phyloP scores from a whole-genome alignment of 2,888 invertebrate species.

The Sylvicola fuscatus region DNA sequence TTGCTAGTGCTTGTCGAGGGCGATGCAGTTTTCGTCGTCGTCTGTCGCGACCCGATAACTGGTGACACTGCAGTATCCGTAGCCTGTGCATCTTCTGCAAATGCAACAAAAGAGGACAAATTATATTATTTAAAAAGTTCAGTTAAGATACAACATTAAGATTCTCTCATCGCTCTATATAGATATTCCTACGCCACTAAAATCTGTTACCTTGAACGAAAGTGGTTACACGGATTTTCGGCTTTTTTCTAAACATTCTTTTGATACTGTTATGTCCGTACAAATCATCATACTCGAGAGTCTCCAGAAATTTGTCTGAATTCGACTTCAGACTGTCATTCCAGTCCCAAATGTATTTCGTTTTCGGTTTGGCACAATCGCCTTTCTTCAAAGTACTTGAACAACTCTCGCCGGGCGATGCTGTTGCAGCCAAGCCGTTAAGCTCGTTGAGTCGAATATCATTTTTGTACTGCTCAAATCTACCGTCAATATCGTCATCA shows the following conservation, averaged over 20 bases:
- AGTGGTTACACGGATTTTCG: slow-evolving; percentile 3
- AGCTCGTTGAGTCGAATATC: slow-evolving; percentile 14
- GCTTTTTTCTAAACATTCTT: slow-evolving; percentile 1
- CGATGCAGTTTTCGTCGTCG: not conserved
- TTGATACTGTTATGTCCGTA: slow-evolving; percentile 4
- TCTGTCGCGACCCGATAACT: slow-evolving; percentile 3
- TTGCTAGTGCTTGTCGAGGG: slow-evolving; percentile 1
- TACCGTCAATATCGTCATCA: slow-evolving; percentile 20
- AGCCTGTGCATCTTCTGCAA: not conserved
- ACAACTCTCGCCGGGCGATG: too few relatives aligned
- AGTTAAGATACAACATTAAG: too few relatives aligned
- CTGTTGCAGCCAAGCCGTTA: not conserved
- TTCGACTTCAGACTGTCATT: slow-evolving; percentile 23
- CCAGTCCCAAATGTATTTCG: slow-evolving; percentile 17
- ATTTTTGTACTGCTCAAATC: slow-evolving; percentile 18
- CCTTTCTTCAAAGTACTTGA: too few relatives aligned
- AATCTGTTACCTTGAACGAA: slow-evolving; percentile 1
- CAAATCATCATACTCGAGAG: slow-evolving; percentile 18
- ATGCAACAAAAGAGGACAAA: too few relatives aligned
- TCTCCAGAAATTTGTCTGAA: slow-evolving; percentile 23
- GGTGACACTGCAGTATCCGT: slow-evolving; percentile 7
- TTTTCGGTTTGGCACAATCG: not conserved
- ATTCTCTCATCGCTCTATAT: too few relatives aligned
- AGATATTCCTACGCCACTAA: too few relatives aligned
- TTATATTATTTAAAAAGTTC: too few relatives aligned